phyloP scores from a whole-genome alignment of 1,140 invertebrate genomes.

The Diuraphis noxia region DNA sequence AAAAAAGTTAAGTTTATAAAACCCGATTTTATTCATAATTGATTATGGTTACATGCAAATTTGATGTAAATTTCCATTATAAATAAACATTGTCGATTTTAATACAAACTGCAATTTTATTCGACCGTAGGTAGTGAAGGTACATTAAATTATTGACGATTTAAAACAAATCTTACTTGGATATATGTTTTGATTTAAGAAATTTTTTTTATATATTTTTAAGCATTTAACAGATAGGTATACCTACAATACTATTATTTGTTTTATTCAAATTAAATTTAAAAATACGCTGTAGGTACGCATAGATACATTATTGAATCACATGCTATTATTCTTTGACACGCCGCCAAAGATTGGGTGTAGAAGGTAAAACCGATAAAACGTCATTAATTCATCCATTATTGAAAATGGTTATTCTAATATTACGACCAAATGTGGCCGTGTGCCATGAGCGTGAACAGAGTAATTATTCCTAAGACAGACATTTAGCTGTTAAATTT shows the following conservation, averaged over 20 bases:
- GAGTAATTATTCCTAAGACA: not conserved
- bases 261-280: not conserved
- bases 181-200: not conserved
- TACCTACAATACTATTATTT: not conserved
- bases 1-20: not conserved
- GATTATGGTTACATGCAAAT: not conserved
- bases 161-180: not conserved
- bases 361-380: not conserved
- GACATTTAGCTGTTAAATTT: not conserved
- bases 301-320: not conserved
- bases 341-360: not conserved
- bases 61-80: not conserved
- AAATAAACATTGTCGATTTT: not conserved
- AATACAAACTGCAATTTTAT: not conserved
- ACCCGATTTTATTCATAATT: not conserved
- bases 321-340: not conserved
- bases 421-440: not conserved
- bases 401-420: constrained; percentile 4
- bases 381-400: not conserved
- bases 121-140: not conserved
- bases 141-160: constrained; percentile 11
- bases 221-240: not conserved
- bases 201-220: not conserved
- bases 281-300: not conserved
- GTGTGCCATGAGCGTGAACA: not conserved